phyloP scores from a whole-genome alignment of 2,888 invertebrate genomes.

The Drosophila austrosaltans region DNA sequence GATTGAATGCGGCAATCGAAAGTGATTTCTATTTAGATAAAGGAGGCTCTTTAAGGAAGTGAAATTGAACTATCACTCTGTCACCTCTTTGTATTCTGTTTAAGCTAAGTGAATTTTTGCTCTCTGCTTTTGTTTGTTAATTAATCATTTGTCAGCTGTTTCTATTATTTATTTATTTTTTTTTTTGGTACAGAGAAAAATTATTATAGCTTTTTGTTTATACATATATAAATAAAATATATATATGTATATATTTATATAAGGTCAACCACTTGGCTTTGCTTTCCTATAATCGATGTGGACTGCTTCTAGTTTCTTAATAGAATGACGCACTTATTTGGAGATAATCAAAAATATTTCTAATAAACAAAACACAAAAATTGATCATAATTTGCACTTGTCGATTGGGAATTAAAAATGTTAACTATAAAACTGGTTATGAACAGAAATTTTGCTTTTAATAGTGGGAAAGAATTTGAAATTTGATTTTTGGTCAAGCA shows the following conservation, averaged over 20 bases:
- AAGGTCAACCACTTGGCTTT: slow-evolving; percentile 70
- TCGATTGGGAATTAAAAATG: slow-evolving; percentile 11
- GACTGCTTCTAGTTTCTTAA: background rate
- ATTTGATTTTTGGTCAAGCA: background rate
- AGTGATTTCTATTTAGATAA: background rate
- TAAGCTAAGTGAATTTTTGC: slow-evolving; percentile 28
- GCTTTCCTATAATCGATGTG: background rate
- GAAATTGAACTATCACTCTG: slow-evolving; percentile 21
- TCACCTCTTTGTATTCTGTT: slow-evolving; percentile 31
- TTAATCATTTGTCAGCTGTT: slow-evolving; percentile 64
- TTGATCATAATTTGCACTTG: slow-evolving; percentile 14
- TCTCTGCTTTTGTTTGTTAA: slow-evolving; percentile 43
- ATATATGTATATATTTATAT: slow-evolving; percentile 45
- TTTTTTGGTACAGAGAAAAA: slow-evolving; percentile 9
- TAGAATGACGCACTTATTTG: slow-evolving; percentile 12
- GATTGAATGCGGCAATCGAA: background rate
- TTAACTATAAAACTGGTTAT: slow-evolving; percentile 8
- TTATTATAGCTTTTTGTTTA: slow-evolving; percentile 42
- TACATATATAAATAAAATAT: slow-evolving; percentile 47
- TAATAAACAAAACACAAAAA: slow-evolving; percentile 4
- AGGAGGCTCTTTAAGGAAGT: slow-evolving; percentile 28
- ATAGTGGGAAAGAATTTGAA: background rate
- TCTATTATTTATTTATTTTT: slow-evolving; percentile 4
- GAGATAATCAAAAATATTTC: background rate
- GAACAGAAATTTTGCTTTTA: background rate